A percentile compares a stretch with the other conserved stretches of the same genome.
Conservation (phyloP, 2,888 invertebrate genomes). For the Gisinianus flammeolus region DNA sequence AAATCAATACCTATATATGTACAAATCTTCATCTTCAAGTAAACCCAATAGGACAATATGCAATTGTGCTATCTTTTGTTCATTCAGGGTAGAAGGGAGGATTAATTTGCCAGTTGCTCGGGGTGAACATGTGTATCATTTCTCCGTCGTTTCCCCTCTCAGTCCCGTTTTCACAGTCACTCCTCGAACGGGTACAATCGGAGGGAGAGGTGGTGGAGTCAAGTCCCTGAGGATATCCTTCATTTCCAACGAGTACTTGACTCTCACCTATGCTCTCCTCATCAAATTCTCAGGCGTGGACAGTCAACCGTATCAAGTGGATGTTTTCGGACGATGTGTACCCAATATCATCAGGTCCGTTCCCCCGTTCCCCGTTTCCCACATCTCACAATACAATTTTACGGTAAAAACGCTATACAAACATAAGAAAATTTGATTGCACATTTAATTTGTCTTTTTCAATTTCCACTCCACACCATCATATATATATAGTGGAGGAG, state of each 20-base stretch:
- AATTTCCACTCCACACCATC: not conserved
- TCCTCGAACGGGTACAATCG: slow-evolving; percentile 25
- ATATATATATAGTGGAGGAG: not conserved
- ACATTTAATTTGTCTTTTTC: not conserved
- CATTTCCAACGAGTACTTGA: slow-evolving; percentile 29
- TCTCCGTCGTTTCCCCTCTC: slow-evolving; percentile 15
- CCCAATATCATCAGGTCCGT: slow-evolving; percentile 14
- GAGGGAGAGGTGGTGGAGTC: not conserved
- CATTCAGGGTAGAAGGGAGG: slow-evolving; percentile 15
- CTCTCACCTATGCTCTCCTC: slow-evolving; percentile 15
- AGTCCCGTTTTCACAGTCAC: slow-evolving; percentile 12
- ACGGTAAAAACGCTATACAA: not conserved
- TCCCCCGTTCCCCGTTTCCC: not conserved
- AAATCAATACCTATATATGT: too few species aligned
- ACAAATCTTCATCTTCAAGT: too few species aligned
- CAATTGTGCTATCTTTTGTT: not conserved
- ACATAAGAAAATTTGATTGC: not conserved
- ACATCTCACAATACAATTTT: not conserved
- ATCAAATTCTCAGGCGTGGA: slow-evolving; percentile 24
- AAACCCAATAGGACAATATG: too few species aligned
- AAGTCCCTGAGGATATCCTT: slow-evolving; percentile 1
- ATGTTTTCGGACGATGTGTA: slow-evolving; percentile 24
- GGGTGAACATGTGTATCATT: not conserved
- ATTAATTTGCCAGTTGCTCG: slow-evolving; percentile 19
- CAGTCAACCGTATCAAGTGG: slow-evolving; percentile 13